Evolutionary conservation across 64 coral and sea anemone genomes (phyloP).

Genomic region (Pachyseris speciosa): DNA sequence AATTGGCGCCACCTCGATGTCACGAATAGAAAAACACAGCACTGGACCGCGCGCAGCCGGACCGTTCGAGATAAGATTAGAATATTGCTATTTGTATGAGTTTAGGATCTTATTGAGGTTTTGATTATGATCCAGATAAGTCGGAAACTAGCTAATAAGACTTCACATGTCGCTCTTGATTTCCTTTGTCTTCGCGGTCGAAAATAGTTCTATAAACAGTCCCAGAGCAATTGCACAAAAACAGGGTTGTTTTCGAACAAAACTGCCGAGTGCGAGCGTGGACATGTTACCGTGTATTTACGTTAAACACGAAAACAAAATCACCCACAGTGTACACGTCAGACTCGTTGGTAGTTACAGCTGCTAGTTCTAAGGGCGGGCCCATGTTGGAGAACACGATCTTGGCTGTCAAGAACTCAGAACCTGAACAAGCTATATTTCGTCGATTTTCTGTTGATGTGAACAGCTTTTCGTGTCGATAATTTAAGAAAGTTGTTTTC

Average conservation of each 20-base stretch:
- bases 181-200: not conserved
- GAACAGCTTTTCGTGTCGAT: constrained; percentile 45
- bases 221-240: not conserved
- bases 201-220: not conserved
- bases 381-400: not conserved
- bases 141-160: constrained; percentile 3
- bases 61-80: constrained; percentile 20
- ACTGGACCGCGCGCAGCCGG: not conserved
- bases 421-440: not conserved
- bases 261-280: not conserved
- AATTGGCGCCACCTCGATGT: not conserved
- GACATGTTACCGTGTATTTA: not conserved
- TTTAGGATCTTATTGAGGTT: constrained; percentile 42
- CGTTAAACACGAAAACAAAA: not conserved
- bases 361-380: too few species aligned
- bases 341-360: too few species aligned
- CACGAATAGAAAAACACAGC: not conserved
- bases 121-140: constrained; percentile 59
- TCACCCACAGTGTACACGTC: not conserved
- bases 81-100: constrained; percentile 54
- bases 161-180: not conserved
- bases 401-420: not conserved
- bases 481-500: constrained; percentile 24
- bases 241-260: not conserved
- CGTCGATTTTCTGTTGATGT: not conserved